These are phyloP conservation scores for Zosterops hypoxanthus DNA, from an alignment of 2,113 vertebrate species.

Conservation along the genomic window DNA sequence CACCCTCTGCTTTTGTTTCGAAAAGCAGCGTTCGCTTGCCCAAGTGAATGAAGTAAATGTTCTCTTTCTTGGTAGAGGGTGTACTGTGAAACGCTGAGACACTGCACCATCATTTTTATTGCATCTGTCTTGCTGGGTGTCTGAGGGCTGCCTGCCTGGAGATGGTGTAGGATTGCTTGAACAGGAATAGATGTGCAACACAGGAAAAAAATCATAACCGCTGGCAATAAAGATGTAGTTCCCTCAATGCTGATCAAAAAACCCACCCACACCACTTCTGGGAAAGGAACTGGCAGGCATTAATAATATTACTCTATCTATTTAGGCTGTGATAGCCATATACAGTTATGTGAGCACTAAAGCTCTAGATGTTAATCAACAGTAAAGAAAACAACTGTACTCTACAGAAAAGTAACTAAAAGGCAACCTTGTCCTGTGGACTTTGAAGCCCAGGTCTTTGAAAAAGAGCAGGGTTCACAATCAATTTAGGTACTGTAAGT, in stretches of 20 bases:
- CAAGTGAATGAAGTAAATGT: not conserved
- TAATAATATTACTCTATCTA: not conserved
- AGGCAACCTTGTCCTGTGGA: not conserved
- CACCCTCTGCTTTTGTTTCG: not conserved
- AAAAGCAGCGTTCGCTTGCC: not conserved
- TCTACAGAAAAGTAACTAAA: not conserved
- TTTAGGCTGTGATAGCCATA: not conserved
- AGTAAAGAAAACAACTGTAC: not conserved
- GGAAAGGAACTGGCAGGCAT: not conserved
- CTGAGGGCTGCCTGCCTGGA: not conserved
- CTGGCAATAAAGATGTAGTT: not conserved
- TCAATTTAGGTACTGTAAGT: not conserved
- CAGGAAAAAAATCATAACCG: not conserved
- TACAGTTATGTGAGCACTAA: not conserved
- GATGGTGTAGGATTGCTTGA: not conserved
- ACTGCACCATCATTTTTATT: not conserved
- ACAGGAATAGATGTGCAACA: not conserved
- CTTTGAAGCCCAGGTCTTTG: not conserved
- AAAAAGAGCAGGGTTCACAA: not conserved
- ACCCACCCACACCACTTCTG: not conserved
- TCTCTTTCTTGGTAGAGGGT: not conserved
- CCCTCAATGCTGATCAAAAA: not conserved
- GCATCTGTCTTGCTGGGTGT: not conserved
- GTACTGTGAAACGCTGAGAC: not conserved
- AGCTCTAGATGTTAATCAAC: not conserved